Evolutionary conservation across 2,113 vertebrate genomes (phyloP).

Genomic region (Ictidomys tridecemlineatus): DNA sequence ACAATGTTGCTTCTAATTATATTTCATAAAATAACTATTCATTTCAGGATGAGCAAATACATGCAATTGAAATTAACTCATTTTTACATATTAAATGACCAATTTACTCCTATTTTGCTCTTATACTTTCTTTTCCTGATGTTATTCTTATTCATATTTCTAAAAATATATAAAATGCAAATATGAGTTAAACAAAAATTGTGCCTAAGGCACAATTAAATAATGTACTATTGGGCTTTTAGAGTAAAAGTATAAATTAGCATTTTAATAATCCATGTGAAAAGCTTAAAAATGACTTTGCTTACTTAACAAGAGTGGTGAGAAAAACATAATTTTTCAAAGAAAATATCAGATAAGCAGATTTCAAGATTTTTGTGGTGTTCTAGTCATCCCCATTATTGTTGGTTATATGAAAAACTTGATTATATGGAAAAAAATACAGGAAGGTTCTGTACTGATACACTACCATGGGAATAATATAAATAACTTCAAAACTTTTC

Average conservation of each 20-base stretch:
- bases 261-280: slow-evolving; percentile 46
- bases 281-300: background rate
- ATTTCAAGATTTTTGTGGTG: background rate
- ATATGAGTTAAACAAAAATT: slow-evolving; percentile 18
- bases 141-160: slow-evolving; percentile 7
- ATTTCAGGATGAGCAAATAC: background rate
- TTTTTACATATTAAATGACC: slow-evolving; percentile 10
- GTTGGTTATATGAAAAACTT: background rate
- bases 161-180: slow-evolving; percentile 42
- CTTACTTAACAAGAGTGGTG: background rate
- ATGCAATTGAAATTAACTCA: slow-evolving; percentile 8
- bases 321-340: background rate
- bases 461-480: background rate
- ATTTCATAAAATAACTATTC: slow-evolving; percentile 46
- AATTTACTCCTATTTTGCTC: slow-evolving; percentile 36
- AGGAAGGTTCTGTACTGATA: slow-evolving; percentile 1
- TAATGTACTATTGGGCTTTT: too few relatives aligned
- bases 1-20: background rate
- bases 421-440: background rate
- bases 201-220: too few relatives aligned
- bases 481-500: slow-evolving; percentile 49
- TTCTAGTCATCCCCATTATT: background rate
- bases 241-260: background rate
- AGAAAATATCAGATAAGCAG: background rate
- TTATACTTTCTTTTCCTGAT: background rate